Evolutionary conservation across 2,888 invertebrate species (phyloP).

Genomic region (Rotaria macrura): DNA sequence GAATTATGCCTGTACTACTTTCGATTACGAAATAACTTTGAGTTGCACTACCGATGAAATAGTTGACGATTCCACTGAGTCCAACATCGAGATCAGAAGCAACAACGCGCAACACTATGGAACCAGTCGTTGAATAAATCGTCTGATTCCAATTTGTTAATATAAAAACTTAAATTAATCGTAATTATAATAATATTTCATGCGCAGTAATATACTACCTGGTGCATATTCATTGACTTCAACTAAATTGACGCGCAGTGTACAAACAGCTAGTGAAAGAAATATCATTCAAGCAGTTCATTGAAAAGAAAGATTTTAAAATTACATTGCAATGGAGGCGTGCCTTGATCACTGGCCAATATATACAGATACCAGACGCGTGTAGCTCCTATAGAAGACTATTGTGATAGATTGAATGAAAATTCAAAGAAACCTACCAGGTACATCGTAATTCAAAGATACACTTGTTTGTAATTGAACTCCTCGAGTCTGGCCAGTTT

Average conservation of each 20-base stretch:
- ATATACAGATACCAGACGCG: not conserved
- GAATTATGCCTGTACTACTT: not conserved
- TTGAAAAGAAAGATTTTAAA: not conserved
- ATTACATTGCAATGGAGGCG: not conserved
- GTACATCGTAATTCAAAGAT: not conserved
- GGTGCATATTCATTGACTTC: not conserved
- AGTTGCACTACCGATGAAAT: not conserved
- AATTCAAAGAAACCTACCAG: not conserved
- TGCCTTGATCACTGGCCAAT: not conserved
- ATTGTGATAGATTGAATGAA: not conserved
- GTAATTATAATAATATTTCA: too few species aligned
- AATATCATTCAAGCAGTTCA: not conserved
- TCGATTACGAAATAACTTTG: not conserved
- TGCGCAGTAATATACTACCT: not conserved
- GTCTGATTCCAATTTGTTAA: not conserved
- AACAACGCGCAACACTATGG: not conserved
- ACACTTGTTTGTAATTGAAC: not conserved
- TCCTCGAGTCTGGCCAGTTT: not conserved
- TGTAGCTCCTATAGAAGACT: not conserved
- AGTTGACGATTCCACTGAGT: not conserved
- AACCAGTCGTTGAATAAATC: not conserved
- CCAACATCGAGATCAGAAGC: not conserved
- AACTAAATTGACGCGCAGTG: not conserved
- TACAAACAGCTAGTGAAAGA: not conserved
- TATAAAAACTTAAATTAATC: not conserved